These are phyloP conservation scores for Channallabes apus DNA, from an alignment of 2,797 vertebrate species.

Conservation along the genomic window DNA sequence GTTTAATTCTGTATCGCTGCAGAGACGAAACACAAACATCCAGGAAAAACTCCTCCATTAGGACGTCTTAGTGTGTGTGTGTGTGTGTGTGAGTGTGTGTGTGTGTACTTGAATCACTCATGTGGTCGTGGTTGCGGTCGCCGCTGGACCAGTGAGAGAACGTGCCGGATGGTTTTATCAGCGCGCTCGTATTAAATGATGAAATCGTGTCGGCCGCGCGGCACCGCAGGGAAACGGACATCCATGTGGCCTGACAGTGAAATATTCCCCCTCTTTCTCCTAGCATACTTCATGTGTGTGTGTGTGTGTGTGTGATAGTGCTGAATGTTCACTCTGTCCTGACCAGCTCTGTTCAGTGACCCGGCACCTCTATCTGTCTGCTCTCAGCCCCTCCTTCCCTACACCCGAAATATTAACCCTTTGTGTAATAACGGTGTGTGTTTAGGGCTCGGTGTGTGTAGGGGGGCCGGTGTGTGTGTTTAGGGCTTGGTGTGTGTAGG, in stretches of 20 bases:
- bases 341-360: conserved; percentile 15
- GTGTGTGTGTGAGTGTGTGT: no score
- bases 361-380: conserved; percentile 4
- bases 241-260: conserved; percentile 89
- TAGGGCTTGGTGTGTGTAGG: no score
- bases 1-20: neutral
- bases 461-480: no score
- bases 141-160: neutral
- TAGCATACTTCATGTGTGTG: conserved; percentile 81
- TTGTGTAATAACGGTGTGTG: neutral
- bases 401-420: neutral
- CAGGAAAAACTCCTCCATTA: neutral
- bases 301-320: conserved; percentile 40
- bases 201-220: conserved; percentile 91
- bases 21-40: neutral
- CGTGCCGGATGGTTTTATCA: conserved; percentile 59
- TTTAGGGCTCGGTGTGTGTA: neutral
- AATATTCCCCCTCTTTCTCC: conserved; percentile 92
- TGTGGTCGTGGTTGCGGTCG: neutral
- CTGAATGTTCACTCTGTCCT: conserved; percentile 32
- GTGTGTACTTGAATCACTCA: neutral
- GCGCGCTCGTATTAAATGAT: conserved; percentile 85
- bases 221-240: conserved; percentile 83
- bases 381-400: neutral
- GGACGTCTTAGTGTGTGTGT: no score